Percentiles rank a stretch among this genome's conserved stretches.
phyloP scores from a whole-genome alignment of 2,888 invertebrate genomes.

The Empis stercorea region DNA sequence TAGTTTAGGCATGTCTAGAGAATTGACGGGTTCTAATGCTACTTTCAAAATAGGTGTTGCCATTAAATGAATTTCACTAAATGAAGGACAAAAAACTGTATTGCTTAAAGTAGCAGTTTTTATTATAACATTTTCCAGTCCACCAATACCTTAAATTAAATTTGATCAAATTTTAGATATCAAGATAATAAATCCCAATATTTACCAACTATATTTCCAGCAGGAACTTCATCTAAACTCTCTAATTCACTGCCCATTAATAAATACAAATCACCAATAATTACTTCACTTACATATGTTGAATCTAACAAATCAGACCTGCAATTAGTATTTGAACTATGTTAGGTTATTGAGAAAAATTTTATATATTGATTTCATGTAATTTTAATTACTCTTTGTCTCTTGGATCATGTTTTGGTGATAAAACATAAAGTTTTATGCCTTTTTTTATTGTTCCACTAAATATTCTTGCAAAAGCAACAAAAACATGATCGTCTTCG shows the following conservation, averaged over 20 bases:
- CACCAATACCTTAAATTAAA: constrained; percentile 55
- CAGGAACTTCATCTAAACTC: constrained; percentile 61
- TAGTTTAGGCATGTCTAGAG: constrained; percentile 61
- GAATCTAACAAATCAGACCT: constrained; percentile 16
- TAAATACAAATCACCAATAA: constrained; percentile 66
- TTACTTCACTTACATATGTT: constrained; percentile 32
- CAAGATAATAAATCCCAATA: constrained; percentile 3
- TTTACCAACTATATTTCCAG: constrained; percentile 79
- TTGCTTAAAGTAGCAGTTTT: constrained; percentile 84
- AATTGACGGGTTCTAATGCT: constrained; percentile 77
- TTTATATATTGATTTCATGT: constrained; percentile 38
- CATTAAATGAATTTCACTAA: constrained; percentile 64
- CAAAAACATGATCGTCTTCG: constrained; percentile 47
- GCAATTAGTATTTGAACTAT: too few species aligned
- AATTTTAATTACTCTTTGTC: constrained; percentile 25
- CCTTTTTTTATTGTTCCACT: constrained; percentile 72
- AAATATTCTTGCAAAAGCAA: constrained; percentile 88
- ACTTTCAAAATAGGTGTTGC: constrained; percentile 86
- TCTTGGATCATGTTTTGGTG: constrained; percentile 78
- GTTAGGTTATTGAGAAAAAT: too few species aligned
- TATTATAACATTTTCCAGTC: constrained; percentile 67
- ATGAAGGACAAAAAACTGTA: constrained; percentile 70
- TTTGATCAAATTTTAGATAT: constrained; percentile 6
- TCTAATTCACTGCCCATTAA: constrained; percentile 90
- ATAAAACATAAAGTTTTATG: constrained; percentile 66